Percentiles rank a stretch among this genome's conserved stretches.
Evolutionary conservation across 2,113 vertebrate genomes (phyloP).

Genomic region (Bujurquina vittata): DNA sequence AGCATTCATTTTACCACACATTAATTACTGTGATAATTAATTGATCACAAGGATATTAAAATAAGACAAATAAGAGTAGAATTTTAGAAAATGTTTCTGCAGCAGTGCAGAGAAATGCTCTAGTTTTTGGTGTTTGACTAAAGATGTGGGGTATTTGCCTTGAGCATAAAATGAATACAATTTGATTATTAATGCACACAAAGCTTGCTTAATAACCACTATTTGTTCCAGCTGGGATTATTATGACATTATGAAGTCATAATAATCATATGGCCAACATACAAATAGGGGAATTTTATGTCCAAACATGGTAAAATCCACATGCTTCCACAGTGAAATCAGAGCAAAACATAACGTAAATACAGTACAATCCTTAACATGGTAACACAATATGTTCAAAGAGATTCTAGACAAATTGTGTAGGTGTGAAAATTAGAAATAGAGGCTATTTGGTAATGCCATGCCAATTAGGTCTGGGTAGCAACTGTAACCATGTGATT

Average conservation of each 20-base stretch:
- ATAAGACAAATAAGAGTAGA: conserved; percentile 13
- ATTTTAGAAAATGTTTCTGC: conserved; percentile 25
- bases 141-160: conserved; percentile 48
- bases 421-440: conserved; percentile 69
- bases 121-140: conserved; percentile 42
- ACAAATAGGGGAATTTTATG: conserved; percentile 1
- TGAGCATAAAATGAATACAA: conserved; percentile 45
- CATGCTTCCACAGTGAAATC: not conserved
- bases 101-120: conserved; percentile 18
- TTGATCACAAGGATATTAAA: conserved; percentile 25
- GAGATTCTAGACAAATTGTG: conserved; percentile 50
- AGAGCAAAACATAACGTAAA: not conserved
- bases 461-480: conserved; percentile 70
- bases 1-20: not conserved
- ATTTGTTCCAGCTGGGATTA: conserved; percentile 42
- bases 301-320: conserved; percentile 10
- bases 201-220: conserved; percentile 43
- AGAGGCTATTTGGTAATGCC: conserved; percentile 66
- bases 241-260: not conserved
- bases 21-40: conserved; percentile 30
- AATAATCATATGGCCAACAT: not conserved
- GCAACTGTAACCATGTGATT: conserved; percentile 76
- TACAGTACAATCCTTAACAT: conserved; percentile 9
- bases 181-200: conserved; percentile 47
- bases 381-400: conserved; percentile 24